A percentile compares a stretch with the other conserved stretches of the same genome.
phyloP scores from a whole-genome alignment of 2,888 invertebrate genomes.

The Polydrusus pterygomalis region DNA sequence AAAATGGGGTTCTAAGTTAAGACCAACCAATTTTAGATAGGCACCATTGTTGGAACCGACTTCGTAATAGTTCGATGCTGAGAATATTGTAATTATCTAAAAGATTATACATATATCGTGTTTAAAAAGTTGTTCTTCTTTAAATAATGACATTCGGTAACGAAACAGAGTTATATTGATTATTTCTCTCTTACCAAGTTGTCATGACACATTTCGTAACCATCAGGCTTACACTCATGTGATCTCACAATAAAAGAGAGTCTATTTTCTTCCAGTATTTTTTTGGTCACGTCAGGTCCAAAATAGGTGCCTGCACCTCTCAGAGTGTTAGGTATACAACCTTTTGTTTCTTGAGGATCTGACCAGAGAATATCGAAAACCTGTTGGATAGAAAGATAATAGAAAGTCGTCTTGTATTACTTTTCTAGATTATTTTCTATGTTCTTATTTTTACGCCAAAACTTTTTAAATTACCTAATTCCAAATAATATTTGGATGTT shows the following conservation, averaged over 20 bases:
- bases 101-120: too few relatives aligned
- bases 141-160: too few relatives aligned
- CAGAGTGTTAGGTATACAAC: slow-evolving; percentile 88
- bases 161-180: too few relatives aligned
- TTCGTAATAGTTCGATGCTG: slow-evolving; percentile 98
- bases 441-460: too few relatives aligned
- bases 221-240: slow-evolving; percentile 95
- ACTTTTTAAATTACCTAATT: too few relatives aligned
- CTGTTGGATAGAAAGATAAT: slow-evolving; percentile 70
- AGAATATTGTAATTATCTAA: slow-evolving; percentile 94
- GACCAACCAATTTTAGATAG: slow-evolving; percentile 87
- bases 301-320: slow-evolving; percentile 95
- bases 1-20: slow-evolving; percentile 86
- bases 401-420: too few relatives aligned
- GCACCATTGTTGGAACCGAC: slow-evolving; percentile 95
- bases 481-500: too few relatives aligned
- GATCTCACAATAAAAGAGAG: slow-evolving; percentile 88
- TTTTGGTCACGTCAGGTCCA: slow-evolving; percentile 90
- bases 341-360: slow-evolving; percentile 87
- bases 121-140: too few relatives aligned
- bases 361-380: slow-evolving; percentile 96
- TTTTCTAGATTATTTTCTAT: too few relatives aligned
- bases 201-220: slow-evolving; percentile 90
- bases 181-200: slow-evolving; percentile 78
- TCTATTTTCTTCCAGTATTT: slow-evolving; percentile 85